Conservation (phyloP, 2,888 invertebrate genomes). For the Mimas tiliae region DNA sequence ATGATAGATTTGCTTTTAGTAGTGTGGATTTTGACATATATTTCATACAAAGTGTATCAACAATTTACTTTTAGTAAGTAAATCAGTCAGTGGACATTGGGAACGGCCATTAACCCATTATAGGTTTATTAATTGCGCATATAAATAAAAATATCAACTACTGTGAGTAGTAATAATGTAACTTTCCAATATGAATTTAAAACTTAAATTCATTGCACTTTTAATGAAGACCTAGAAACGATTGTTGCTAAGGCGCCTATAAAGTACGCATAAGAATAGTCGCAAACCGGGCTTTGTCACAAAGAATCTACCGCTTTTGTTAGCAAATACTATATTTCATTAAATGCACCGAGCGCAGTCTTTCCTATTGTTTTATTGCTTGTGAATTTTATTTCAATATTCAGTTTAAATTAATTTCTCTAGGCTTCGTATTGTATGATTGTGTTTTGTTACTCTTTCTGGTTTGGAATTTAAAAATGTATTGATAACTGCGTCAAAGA, state of each 20-base stretch:
- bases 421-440: neutral
- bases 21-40: too few relatives aligned
- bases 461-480: neutral
- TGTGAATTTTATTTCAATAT: constrained; percentile 1
- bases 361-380: constrained; percentile 16
- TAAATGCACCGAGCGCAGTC: neutral
- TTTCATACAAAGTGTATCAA: too few relatives aligned
- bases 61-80: too few relatives aligned
- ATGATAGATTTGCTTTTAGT: too few relatives aligned
- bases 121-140: too few relatives aligned
- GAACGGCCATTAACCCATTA: too few relatives aligned
- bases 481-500: too few relatives aligned
- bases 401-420: neutral
- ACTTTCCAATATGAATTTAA: too few relatives aligned
- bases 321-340: constrained; percentile 16
- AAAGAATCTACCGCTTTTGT: constrained; percentile 9
- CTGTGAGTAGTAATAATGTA: too few relatives aligned
- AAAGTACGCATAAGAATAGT: constrained; percentile 7
- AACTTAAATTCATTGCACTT: neutral
- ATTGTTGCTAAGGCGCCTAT: neutral
- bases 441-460: neutral
- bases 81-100: too few relatives aligned
- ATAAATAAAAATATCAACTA: too few relatives aligned
- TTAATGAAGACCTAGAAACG: neutral
- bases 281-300: constrained; percentile 5